These are phyloP conservation scores for Papilio aristodemus DNA, from an alignment of 1,140 invertebrate genomes.

Conservation along the genomic window DNA sequence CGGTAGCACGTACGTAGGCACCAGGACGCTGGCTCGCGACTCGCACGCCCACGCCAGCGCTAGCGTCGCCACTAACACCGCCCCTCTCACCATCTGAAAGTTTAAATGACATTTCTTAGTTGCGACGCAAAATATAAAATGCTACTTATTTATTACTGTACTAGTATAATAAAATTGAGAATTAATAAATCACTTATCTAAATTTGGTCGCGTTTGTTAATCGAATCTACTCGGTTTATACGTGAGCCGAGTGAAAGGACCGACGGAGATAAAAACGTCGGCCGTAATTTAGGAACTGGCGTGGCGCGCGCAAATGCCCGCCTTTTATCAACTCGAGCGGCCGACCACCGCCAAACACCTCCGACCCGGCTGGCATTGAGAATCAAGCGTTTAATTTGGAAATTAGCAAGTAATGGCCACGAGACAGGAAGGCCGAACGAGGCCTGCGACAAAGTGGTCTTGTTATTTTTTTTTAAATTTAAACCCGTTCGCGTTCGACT, in stretches of 20 bases:
- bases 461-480: slow-evolving; percentile 58
- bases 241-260: slow-evolving; percentile 75
- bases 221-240: slow-evolving; percentile 53
- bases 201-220: slow-evolving; percentile 61
- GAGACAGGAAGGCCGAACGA: slow-evolving; percentile 68
- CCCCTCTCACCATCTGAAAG: slow-evolving; percentile 80
- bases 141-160: slow-evolving; percentile 34
- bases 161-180: slow-evolving; percentile 35
- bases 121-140: slow-evolving; percentile 44
- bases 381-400: slow-evolving; percentile 78
- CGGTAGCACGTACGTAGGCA: slow-evolving; percentile 78
- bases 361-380: slow-evolving; percentile 75
- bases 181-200: slow-evolving; percentile 70
- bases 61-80: slow-evolving; percentile 71
- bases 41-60: slow-evolving; percentile 70
- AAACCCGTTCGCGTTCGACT: slow-evolving; percentile 37
- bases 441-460: slow-evolving; percentile 63
- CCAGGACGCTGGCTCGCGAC: slow-evolving; percentile 72
- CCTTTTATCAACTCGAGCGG: slow-evolving; percentile 74
- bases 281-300: slow-evolving; percentile 65
- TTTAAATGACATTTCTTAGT: slow-evolving; percentile 69
- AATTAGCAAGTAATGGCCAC: slow-evolving; percentile 72
- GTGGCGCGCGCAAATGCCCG: slow-evolving; percentile 64
- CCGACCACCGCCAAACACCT: slow-evolving; percentile 71
- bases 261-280: slow-evolving; percentile 64